phyloP scores from a whole-genome alignment of 2,113 vertebrate species.

The Corythornis madagascariensis region DNA sequence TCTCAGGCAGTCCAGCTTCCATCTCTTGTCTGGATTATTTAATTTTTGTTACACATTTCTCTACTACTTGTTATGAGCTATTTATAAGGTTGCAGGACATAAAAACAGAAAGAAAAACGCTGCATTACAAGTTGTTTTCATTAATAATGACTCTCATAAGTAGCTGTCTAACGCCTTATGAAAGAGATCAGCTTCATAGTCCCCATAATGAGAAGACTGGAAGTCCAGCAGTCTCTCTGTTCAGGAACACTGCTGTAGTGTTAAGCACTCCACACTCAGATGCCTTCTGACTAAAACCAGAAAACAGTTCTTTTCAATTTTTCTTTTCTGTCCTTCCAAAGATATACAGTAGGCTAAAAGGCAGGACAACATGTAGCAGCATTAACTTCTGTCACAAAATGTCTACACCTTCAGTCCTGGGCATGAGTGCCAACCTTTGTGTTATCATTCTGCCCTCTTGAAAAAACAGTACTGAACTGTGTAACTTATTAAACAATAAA shows the following conservation, averaged over 20 bases:
- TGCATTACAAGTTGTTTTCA: not conserved
- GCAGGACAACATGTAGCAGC: not conserved
- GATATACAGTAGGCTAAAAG: not conserved
- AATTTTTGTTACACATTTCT: not conserved
- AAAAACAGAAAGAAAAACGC: not conserved
- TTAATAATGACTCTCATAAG: not conserved
- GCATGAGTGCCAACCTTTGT: not conserved
- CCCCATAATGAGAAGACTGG: not conserved
- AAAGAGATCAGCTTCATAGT: not conserved
- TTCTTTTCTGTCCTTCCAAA: not conserved
- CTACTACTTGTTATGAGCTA: not conserved
- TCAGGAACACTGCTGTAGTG: not conserved
- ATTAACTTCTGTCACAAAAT: not conserved
- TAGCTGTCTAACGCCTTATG: not conserved
- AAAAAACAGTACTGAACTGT: not conserved
- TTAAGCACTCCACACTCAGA: not conserved
- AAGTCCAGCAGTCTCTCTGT: not conserved
- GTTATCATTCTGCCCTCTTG: not conserved
- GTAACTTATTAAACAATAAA: not conserved
- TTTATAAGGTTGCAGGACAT: not conserved
- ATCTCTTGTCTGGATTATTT: not conserved
- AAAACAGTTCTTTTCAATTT: not conserved
- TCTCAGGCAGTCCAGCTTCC: not conserved
- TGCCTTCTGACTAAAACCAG: not conserved
- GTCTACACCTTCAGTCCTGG: not conserved